Evolutionary conservation across 2,888 invertebrate genomes (phyloP).

Genomic region (Troides aeacus): DNA sequence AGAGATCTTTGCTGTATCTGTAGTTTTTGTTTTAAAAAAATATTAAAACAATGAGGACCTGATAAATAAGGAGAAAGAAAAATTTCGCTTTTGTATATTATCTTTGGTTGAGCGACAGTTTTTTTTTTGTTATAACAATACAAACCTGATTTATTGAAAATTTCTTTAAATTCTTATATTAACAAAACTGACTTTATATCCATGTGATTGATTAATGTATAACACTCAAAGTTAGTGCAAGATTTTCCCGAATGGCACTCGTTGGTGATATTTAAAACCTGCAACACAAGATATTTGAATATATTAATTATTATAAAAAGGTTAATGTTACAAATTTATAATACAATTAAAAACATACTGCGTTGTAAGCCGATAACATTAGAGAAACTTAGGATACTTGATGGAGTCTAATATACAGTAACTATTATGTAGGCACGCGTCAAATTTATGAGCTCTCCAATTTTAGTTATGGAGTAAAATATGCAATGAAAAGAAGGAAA

Average conservation of each 20-base stretch:
- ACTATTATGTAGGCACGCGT: not conserved
- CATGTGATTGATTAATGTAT: not conserved
- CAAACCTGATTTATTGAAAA: constrained; percentile 1
- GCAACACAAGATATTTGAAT: constrained; percentile 1
- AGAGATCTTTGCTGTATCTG: not conserved
- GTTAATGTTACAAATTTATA: not conserved
- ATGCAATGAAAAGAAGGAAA: not conserved
- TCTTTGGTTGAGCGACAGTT: not conserved
- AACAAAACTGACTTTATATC: not conserved
- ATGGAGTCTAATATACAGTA: not conserved
- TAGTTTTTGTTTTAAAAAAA: not conserved
- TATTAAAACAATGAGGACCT: not conserved
- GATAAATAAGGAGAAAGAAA: constrained; percentile 2
- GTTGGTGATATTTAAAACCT: not conserved
- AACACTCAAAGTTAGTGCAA: not conserved
- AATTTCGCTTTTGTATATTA: not conserved
- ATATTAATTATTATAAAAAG: not conserved
- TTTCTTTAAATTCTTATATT: not conserved
- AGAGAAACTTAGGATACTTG: not conserved
- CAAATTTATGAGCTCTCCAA: not conserved
- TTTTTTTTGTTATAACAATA: not conserved
- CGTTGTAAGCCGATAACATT: not conserved
- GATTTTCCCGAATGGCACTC: not conserved
- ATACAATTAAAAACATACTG: not conserved
- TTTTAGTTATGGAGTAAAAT: not conserved